Evolutionary conservation across 2,888 invertebrate genomes (phyloP).

Genomic region (Lochmaea capreae): DNA sequence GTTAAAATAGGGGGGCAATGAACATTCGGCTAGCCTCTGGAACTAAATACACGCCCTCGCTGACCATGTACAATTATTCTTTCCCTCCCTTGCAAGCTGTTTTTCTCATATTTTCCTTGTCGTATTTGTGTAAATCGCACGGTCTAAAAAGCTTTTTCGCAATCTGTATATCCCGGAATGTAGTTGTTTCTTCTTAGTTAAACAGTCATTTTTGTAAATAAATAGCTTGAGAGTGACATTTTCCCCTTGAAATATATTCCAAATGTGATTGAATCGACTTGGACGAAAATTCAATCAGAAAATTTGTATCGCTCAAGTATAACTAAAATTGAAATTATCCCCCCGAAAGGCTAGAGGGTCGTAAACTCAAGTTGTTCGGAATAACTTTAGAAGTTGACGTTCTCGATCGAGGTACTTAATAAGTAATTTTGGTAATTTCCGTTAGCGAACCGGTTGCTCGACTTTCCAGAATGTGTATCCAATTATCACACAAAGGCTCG

Average conservation of each 20-base stretch:
- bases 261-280: neutral
- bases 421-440: constrained; percentile 20
- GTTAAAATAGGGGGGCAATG: too few relatives aligned
- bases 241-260: neutral
- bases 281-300: neutral
- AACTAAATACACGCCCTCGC: too few relatives aligned
- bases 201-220: too few relatives aligned
- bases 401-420: constrained; percentile 5
- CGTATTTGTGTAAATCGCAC: too few relatives aligned
- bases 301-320: neutral
- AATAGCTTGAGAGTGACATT: too few relatives aligned
- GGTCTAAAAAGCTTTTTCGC: too few relatives aligned
- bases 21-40: too few relatives aligned
- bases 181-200: too few relatives aligned
- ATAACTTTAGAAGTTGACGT: neutral
- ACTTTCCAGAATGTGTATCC: constrained; percentile 27
- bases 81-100: too few relatives aligned
- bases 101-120: too few relatives aligned
- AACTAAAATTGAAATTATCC: neutral
- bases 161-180: too few relatives aligned
- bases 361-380: neutral
- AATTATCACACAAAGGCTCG: constrained; percentile 29
- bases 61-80: too few relatives aligned
- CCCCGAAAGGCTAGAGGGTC: neutral
- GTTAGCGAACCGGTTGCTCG: constrained; percentile 27